Conservation (phyloP, 2,888 invertebrate species). For the Rhodophaea formosa region DNA sequence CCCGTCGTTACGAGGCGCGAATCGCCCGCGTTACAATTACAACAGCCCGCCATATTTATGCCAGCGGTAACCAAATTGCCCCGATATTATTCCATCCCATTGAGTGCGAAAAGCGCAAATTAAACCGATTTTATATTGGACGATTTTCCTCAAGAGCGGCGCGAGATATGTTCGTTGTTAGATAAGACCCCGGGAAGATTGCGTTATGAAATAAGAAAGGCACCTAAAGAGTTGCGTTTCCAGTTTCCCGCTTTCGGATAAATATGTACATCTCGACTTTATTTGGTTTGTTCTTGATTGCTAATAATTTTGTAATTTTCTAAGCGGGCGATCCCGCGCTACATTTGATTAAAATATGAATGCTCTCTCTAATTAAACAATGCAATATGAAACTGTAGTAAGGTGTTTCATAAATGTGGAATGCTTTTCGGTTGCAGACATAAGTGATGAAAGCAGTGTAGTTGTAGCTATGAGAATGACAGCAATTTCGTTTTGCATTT, state of each 20-base stretch:
- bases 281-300: conserved; percentile 54
- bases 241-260: conserved; percentile 55
- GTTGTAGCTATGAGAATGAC: neutral
- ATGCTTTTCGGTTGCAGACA: conserved; percentile 4
- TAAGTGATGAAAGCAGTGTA: neutral
- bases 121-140: conserved; percentile 82
- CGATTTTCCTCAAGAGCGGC: conserved; percentile 76
- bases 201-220: conserved; percentile 80
- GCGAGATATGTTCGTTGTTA: conserved; percentile 77
- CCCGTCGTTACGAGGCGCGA: conserved; percentile 79
- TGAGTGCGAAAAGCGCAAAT: conserved; percentile 82
- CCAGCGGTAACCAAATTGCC: conserved; percentile 81
- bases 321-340: conserved; percentile 26
- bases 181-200: conserved; percentile 78
- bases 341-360: conserved; percentile 36
- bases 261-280: conserved; percentile 49
- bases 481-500: neutral
- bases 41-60: conserved; percentile 79
- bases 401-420: neutral
- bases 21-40: conserved; percentile 80
- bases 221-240: conserved; percentile 70
- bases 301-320: conserved; percentile 45
- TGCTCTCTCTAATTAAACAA: conserved; percentile 25
- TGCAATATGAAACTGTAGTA: neutral
- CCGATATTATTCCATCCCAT: conserved; percentile 82